Evolutionary conservation across 2,797 vertebrate species (phyloP).

Genomic region (Spheniscus humboldti): DNA sequence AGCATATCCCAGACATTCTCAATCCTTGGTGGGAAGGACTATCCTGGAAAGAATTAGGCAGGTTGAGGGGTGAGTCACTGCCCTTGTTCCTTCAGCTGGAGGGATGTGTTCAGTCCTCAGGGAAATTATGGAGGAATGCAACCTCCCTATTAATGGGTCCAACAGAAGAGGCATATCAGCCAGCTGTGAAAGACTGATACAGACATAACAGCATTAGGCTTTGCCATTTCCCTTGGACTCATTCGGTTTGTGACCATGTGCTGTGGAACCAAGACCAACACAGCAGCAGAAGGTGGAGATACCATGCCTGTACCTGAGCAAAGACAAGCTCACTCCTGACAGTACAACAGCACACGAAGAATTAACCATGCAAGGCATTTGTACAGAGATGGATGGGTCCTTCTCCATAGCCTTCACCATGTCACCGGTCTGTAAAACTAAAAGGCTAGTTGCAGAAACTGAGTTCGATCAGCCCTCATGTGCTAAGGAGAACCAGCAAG

Average conservation of each 20-base stretch:
- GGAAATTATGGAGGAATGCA: neutral
- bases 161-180: neutral
- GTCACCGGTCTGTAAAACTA: neutral
- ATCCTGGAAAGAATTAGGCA: neutral
- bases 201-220: neutral
- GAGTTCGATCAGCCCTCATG: neutral
- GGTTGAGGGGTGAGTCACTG: neutral
- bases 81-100: neutral
- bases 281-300: neutral
- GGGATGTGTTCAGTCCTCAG: neutral
- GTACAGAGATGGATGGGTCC: neutral
- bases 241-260: neutral
- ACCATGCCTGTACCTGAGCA: neutral
- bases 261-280: neutral
- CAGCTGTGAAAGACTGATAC: neutral
- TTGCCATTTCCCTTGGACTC: neutral
- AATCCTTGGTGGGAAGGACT: neutral
- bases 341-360: accelerated
- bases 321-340: neutral
- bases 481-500: neutral
- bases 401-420: neutral
- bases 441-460: neutral
- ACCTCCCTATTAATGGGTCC: neutral
- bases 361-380: neutral
- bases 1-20: neutral